phyloP scores from a whole-genome alignment of 2,113 vertebrate species.

The Callionymus lyra region DNA sequence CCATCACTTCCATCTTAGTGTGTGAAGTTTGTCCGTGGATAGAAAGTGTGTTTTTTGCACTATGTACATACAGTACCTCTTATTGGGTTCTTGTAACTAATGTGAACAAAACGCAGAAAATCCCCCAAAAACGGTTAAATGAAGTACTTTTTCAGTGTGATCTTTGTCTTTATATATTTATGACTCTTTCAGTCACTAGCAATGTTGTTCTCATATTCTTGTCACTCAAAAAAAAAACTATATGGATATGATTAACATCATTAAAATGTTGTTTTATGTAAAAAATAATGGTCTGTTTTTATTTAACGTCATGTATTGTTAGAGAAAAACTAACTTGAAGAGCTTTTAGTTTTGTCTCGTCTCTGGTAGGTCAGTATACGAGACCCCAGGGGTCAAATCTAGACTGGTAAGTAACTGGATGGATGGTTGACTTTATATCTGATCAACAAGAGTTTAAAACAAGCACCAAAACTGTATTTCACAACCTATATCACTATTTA shows the following conservation, averaged over 20 bases:
- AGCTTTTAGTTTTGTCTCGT: too few relatives aligned
- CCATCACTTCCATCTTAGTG: slow-evolving; percentile 44
- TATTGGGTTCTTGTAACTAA: slow-evolving; percentile 77
- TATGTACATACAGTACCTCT: slow-evolving; percentile 84
- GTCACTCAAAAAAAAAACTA: slow-evolving; percentile 45
- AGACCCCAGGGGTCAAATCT: too few relatives aligned
- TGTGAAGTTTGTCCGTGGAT: slow-evolving; percentile 66
- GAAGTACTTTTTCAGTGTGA: slow-evolving; percentile 67
- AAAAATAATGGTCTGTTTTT: slow-evolving; percentile 8
- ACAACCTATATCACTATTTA: too few relatives aligned
- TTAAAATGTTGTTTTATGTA: slow-evolving; percentile 67
- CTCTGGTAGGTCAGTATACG: too few relatives aligned
- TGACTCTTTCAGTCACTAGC: slow-evolving; percentile 52
- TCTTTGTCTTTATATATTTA: slow-evolving; percentile 63
- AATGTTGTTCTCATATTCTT: slow-evolving; percentile 58
- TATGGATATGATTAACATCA: slow-evolving; percentile 65
- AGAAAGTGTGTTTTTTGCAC: slow-evolving; percentile 82
- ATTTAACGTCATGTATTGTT: too few relatives aligned
- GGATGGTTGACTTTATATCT: too few relatives aligned
- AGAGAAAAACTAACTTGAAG: too few relatives aligned
- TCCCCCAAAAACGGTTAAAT: slow-evolving; percentile 63
- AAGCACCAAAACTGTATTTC: too few relatives aligned
- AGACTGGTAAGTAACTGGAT: too few relatives aligned
- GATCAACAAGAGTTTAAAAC: too few relatives aligned
- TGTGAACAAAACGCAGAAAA: slow-evolving; percentile 60